These are phyloP conservation scores for Phyllotreta cruciferae DNA, from an alignment of 2,888 invertebrate genomes.

Conservation along the genomic window DNA sequence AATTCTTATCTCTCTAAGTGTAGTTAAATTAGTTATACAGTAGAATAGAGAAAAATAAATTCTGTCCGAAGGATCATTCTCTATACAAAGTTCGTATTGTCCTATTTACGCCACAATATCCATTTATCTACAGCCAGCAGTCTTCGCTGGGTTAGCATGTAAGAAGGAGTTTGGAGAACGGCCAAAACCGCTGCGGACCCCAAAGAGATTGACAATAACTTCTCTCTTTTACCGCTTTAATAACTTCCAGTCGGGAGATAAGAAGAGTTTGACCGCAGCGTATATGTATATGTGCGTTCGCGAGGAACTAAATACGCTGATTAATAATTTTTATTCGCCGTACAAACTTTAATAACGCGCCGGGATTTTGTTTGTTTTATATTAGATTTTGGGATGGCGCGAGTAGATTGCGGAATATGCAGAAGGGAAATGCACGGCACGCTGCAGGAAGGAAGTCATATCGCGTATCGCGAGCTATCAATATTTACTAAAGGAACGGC, in stretches of 20 bases:
- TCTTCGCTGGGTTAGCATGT: slow-evolving; percentile 2
- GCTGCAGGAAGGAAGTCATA: slow-evolving; percentile 30
- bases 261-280: slow-evolving; percentile 1
- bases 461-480: slow-evolving; percentile 33
- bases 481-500: slow-evolving; percentile 34
- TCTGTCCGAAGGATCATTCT: too few relatives aligned
- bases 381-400: too few relatives aligned
- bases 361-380: too few relatives aligned
- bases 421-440: slow-evolving; percentile 27
- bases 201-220: slow-evolving; percentile 21
- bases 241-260: slow-evolving; percentile 4
- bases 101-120: not conserved
- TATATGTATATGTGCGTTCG: too few relatives aligned
- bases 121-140: slow-evolving; percentile 18
- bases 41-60: too few relatives aligned
- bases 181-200: slow-evolving; percentile 18
- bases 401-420: slow-evolving; percentile 4
- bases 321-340: too few relatives aligned
- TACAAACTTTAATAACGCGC: too few relatives aligned
- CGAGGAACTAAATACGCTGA: too few relatives aligned
- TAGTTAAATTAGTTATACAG: too few relatives aligned
- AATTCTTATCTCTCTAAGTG: too few relatives aligned
- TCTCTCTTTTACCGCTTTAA: slow-evolving; percentile 18
- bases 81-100: too few relatives aligned
- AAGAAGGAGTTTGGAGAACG: slow-evolving; percentile 14